Percentiles rank a stretch among this genome's conserved stretches.
These are phyloP conservation scores for Orchestia grillus DNA, from an alignment of 1,140 invertebrate genomes.

Conservation along the genomic window DNA sequence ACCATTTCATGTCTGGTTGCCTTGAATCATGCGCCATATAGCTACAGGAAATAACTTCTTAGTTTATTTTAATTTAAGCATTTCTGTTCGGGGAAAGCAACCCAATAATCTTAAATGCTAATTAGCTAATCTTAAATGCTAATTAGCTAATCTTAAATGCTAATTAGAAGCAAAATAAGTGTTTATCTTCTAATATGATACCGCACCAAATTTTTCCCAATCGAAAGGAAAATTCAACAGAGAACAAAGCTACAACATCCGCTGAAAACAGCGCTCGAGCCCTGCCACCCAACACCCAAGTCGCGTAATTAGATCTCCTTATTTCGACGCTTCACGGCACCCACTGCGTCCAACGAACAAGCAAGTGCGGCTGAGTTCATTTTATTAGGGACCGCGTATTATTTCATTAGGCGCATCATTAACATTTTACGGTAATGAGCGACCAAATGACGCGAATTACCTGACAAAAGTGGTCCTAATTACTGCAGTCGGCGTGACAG, in stretches of 20 bases:
- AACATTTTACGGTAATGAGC: constrained; percentile 52
- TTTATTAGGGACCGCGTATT: constrained; percentile 23
- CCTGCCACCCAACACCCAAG: neutral
- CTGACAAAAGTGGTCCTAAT: constrained; percentile 49
- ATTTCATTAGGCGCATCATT: constrained; percentile 41
- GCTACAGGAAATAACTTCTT: too few species aligned
- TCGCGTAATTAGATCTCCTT: neutral
- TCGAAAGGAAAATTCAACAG: neutral
- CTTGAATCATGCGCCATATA: neutral
- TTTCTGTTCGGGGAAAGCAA: too few species aligned
- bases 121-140: neutral
- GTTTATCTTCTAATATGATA: neutral
- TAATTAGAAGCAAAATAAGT: neutral
- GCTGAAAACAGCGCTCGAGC: neutral
- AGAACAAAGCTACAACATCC: neutral
- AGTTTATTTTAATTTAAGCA: too few species aligned
- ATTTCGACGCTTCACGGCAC: neutral
- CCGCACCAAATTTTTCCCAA: neutral
- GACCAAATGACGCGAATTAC: constrained; percentile 51
- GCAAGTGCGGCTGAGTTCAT: constrained; percentile 14
- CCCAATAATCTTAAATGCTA: neutral
- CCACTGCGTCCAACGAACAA: neutral
- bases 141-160: neutral
- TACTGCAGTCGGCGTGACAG: neutral
- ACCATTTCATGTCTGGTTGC: neutral